A percentile compares a stretch with the other conserved stretches of the same genome.
phyloP scores from a whole-genome alignment of 2,113 vertebrate species.

The Promerops cafer region DNA sequence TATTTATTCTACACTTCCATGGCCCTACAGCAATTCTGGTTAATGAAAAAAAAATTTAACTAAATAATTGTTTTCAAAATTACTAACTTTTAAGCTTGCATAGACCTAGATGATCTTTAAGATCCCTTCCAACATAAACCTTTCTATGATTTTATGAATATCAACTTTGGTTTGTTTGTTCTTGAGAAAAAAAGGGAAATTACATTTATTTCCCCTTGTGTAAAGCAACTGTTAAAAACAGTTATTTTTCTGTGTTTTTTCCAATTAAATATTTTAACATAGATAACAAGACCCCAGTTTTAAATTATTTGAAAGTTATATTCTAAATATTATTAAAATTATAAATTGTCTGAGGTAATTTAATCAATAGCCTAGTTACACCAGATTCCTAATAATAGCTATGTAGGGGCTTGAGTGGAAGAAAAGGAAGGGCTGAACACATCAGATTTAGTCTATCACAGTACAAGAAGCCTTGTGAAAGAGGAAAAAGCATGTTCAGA shows the following conservation, averaged over 20 bases:
- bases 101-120: neutral
- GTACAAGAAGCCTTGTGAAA: neutral
- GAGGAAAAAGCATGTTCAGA: neutral
- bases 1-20: neutral
- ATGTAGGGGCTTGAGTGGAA: neutral
- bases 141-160: neutral
- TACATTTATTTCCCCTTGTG: neutral
- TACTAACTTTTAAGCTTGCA: neutral
- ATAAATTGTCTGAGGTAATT: neutral
- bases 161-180: neutral
- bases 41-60: neutral
- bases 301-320: neutral
- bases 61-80: neutral
- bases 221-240: neutral
- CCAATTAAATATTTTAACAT: neutral
- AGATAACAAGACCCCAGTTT: neutral
- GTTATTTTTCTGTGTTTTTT: rapidly evolving
- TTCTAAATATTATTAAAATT: neutral
- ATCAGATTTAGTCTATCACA: neutral
- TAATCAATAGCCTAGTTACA: neutral
- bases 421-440: neutral
- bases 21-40: neutral
- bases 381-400: neutral
- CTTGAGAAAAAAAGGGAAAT: neutral
- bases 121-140: neutral